phyloP scores from a whole-genome alignment of 2,797 vertebrate genomes.

The Poeciliopsis gracilis region DNA sequence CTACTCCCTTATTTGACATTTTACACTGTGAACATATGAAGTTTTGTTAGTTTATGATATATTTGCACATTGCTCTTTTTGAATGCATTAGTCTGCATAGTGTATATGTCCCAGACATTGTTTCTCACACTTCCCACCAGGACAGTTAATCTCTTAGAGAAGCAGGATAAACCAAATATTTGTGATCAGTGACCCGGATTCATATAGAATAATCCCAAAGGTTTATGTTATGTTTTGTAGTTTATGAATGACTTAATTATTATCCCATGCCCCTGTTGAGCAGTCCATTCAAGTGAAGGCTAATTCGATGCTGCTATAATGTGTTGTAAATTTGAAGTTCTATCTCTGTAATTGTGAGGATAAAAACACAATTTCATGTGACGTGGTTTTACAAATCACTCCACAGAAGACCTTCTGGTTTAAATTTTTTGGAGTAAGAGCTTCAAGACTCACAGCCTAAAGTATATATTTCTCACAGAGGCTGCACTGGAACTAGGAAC shows the following conservation, averaged over 20 bases:
- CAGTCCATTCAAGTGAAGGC: background rate
- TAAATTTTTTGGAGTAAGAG: background rate
- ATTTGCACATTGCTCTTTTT: constrained; percentile 11
- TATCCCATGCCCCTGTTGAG: background rate
- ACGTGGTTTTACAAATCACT: background rate
- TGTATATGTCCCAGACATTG: constrained; percentile 20
- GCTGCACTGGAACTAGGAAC: background rate
- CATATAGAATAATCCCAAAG: constrained; percentile 43
- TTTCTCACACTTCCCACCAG: constrained; percentile 48
- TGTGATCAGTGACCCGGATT: constrained; percentile 57
- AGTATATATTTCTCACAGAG: background rate
- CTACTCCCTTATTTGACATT: constrained; percentile 16
- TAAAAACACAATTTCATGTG: background rate
- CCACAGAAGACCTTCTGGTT: background rate
- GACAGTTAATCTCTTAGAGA: constrained; percentile 58
- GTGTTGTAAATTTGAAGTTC: background rate
- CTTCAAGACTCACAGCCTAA: background rate
- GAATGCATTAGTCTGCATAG: constrained; percentile 25
- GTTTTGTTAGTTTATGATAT: constrained; percentile 23
- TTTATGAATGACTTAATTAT: background rate
- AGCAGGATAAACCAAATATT: constrained; percentile 59
- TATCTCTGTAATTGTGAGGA: background rate
- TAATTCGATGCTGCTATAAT: background rate
- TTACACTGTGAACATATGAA: constrained; percentile 1
- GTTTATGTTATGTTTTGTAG: constrained; percentile 32